A percentile compares a stretch with the other conserved stretches of the same genome.
Conservation (phyloP, 2,888 invertebrate species). For the Brachyopa scutellaris region DNA sequence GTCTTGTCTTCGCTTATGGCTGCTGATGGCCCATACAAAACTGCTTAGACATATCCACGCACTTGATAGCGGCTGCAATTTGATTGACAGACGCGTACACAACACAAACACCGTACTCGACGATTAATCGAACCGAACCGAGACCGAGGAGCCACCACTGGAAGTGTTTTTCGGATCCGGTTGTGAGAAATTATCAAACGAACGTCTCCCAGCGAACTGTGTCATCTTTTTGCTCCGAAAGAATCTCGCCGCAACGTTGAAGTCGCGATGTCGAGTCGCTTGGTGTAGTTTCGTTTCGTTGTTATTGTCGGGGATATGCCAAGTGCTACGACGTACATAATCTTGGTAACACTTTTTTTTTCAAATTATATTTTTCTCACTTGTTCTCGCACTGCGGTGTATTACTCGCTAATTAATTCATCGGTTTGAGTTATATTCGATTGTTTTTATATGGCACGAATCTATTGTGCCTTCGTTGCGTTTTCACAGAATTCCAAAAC, state of each 20-base stretch:
- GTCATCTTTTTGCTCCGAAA: slow-evolving; percentile 69
- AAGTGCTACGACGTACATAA: slow-evolving; percentile 61
- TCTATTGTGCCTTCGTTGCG: slow-evolving; percentile 23
- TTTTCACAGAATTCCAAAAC: slow-evolving; percentile 33
- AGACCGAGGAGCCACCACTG: slow-evolving; percentile 35
- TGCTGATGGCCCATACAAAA: slow-evolving; percentile 42
- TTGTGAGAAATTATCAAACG: slow-evolving; percentile 67
- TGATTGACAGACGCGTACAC: slow-evolving; percentile 33
- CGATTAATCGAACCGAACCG: slow-evolving; percentile 28
- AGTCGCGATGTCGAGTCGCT: slow-evolving; percentile 38
- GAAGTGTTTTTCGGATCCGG: slow-evolving; percentile 43
- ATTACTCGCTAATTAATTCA: slow-evolving; percentile 35
- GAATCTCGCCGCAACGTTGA: slow-evolving; percentile 50
- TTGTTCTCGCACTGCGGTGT: slow-evolving; percentile 17
- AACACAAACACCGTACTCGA: slow-evolving; percentile 27
- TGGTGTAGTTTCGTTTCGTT: slow-evolving; percentile 53
- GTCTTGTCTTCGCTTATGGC: slow-evolving; percentile 31
- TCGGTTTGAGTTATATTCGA: slow-evolving; percentile 18
- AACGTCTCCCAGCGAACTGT: slow-evolving; percentile 70
- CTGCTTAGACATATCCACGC: slow-evolving; percentile 57
- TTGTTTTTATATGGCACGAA: slow-evolving; percentile 19
- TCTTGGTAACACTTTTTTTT: slow-evolving; percentile 53
- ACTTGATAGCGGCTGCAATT: slow-evolving; percentile 24
- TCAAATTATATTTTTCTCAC: slow-evolving; percentile 6
- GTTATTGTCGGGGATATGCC: slow-evolving; percentile 53